Evolutionary conservation across 1,140 invertebrate species (phyloP).

Genomic region (Homarus americanus): DNA sequence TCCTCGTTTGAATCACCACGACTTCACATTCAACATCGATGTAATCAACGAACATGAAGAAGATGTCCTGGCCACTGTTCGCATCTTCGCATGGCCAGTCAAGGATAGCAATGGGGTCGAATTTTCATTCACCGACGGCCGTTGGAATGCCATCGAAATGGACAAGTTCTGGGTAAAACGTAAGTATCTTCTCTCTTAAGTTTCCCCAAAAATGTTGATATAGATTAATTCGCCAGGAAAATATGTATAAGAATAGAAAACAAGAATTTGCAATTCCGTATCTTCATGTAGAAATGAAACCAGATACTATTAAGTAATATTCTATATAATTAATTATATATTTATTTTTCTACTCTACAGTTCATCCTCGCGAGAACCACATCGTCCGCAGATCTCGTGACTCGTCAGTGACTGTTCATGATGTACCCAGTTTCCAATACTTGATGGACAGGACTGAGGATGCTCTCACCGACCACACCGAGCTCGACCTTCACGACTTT

Average conservation of each 20-base stretch:
- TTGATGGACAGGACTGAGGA: slow-evolving; percentile 31
- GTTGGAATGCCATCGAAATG: slow-evolving; percentile 45
- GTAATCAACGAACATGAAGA: slow-evolving; percentile 4
- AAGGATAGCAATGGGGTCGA: slow-evolving; percentile 22
- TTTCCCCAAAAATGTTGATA: too few species aligned
- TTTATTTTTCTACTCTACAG: not conserved
- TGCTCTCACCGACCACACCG: not conserved
- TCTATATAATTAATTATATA: not conserved
- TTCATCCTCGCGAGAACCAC: not conserved
- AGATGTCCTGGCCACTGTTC: slow-evolving; percentile 25
- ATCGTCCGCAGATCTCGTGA: not conserved
- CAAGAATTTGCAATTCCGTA: too few species aligned
- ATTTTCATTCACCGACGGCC: slow-evolving; percentile 29
- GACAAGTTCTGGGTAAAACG: slow-evolving; percentile 45
- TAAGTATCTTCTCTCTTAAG: not conserved
- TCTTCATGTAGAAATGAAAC: too few species aligned
- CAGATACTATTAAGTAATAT: not conserved
- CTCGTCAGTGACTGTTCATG: slow-evolving; percentile 7
- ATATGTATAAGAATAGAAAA: too few species aligned
- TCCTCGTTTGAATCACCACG: slow-evolving; percentile 31
- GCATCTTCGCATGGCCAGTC: slow-evolving; percentile 51
- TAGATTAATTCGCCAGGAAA: too few species aligned
- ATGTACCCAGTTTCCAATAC: slow-evolving; percentile 19
- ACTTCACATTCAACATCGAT: slow-evolving; percentile 31
- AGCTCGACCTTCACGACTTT: slow-evolving; percentile 21